Percentiles rank a stretch among this genome's conserved stretches.
These are phyloP conservation scores for Eupristina koningsbergeri DNA, from an alignment of 1,140 invertebrate species.

Conservation along the genomic window DNA sequence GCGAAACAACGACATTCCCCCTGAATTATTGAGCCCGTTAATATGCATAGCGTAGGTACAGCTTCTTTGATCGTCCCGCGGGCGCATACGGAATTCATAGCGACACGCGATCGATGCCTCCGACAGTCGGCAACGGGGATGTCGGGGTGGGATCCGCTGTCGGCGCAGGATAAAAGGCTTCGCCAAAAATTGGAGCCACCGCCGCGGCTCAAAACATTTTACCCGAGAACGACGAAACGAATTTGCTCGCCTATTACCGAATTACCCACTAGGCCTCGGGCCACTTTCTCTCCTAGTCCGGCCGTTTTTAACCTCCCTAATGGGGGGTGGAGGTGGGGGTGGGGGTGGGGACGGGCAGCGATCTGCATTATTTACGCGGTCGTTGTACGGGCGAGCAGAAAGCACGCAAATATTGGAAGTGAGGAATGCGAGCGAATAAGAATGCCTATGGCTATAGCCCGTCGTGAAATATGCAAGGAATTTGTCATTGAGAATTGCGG, in stretches of 20 bases:
- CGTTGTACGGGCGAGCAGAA: neutral
- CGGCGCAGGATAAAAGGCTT: too few relatives aligned
- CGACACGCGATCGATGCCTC: neutral
- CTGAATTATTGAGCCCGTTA: neutral
- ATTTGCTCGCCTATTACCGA: too few relatives aligned
- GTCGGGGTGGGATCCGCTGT: too few relatives aligned
- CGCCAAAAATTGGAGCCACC: neutral
- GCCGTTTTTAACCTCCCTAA: too few relatives aligned
- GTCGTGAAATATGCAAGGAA: constrained; percentile 64
- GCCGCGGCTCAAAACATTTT: neutral
- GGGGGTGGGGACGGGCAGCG: too few relatives aligned
- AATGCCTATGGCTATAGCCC: constrained; percentile 45
- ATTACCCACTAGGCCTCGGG: too few relatives aligned
- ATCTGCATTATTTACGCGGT: neutral
- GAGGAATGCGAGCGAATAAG: constrained; percentile 37
- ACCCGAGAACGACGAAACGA: too few relatives aligned
- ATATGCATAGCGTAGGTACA: neutral
- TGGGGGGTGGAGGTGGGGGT: too few relatives aligned
- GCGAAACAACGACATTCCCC: neutral
- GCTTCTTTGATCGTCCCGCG: neutral
- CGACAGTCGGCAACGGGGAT: neutral
- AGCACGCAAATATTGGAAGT: constrained; percentile 7
- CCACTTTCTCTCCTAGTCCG: neutral
- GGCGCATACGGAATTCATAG: neutral
- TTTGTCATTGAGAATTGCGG: constrained; percentile 65